Base-by-base conservation (phyloP, 1,140 invertebrate genomes). In the Coenobita brevimanus region DNA sequence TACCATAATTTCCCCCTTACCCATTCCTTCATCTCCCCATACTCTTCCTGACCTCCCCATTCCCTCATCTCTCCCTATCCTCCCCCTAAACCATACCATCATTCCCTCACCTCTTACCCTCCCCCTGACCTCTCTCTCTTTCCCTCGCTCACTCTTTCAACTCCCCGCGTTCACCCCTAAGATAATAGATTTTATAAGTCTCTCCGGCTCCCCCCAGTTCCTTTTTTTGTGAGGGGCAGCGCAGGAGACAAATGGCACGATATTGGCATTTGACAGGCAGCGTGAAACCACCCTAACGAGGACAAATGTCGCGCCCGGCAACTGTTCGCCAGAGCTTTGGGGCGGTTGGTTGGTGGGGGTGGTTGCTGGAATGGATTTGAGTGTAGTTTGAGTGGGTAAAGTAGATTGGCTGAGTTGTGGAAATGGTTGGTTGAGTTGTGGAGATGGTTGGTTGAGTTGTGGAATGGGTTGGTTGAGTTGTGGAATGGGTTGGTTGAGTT, bases 271-370 rank as follows among this genome's bases (percentile, higher is more conserved):
- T 85, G 82, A 85, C 82, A 85, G 82, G 64, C n/a, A 76, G 50
- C 82, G 82, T 85, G 82, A 85, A 85, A 85, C 82, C 43, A 67
- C 71, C 82, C 71, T 85, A 85, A 85, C 82, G 82, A 85, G 82
- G 82, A 85, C 73, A 85, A 85, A 85, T 85, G 82, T 85, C 82
- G 73, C 50, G 24, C 57, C 73, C 38, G 64, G 50, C 36, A 41
- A 78, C 54, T 76, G 71, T 64, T 82, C 81, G 64, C 81, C 69
- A 67, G 81, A 33, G 76, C 24, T 24, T 27, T 54, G 75, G 38
- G 21, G 75, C 57, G 24, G 73, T 43, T 76, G 73, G 73, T 43
- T 76, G 73, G 10, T 41, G 36, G 41, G 24, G 79, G 54, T 13
- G 17, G 30, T 41, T n/a, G 30, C 2, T 15, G 4, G 1, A 15